phyloP scores from a whole-genome alignment of 2,113 vertebrate genomes.

The Sturnira hondurensis region DNA sequence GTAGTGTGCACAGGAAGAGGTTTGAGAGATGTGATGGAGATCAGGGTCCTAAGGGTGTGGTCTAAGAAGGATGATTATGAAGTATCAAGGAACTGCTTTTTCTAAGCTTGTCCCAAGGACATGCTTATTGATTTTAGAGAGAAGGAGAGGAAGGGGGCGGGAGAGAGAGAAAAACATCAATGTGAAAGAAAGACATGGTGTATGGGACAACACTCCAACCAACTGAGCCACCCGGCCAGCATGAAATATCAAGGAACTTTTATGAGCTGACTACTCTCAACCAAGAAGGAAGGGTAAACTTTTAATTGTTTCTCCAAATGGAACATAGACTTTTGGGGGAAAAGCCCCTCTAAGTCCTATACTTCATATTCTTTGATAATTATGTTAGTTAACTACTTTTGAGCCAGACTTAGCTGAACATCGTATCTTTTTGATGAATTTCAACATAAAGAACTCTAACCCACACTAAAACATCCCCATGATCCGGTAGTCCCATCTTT shows the following conservation, averaged over 20 bases:
- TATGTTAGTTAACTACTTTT: not conserved
- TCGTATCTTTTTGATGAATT: not conserved
- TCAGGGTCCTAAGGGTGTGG: not conserved
- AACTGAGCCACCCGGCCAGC: too few relatives aligned
- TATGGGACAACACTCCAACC: too few relatives aligned
- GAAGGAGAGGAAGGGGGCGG: too few relatives aligned
- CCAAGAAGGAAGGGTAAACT: not conserved
- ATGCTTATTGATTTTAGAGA: too few relatives aligned
- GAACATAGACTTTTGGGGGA: not conserved
- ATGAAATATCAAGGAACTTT: not conserved
- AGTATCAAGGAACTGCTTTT: not conserved
- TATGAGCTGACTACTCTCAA: not conserved
- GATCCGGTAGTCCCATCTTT: not conserved
- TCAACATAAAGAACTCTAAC: not conserved
- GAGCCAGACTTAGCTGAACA: not conserved
- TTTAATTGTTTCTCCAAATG: not conserved
- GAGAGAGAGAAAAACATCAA: too few relatives aligned
- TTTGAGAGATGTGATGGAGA: not conserved
- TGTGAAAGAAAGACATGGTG: too few relatives aligned
- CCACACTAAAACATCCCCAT: not conserved
- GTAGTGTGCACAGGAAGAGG: not conserved
- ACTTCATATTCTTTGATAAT: not conserved
- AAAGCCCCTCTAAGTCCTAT: not conserved
- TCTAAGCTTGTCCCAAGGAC: too few relatives aligned
- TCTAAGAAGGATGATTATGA: not conserved